Evolutionary conservation across 2,888 invertebrate species (phyloP), one percentile per base, ranked within the genome.

Genomic region (Acronicta alni): DNA sequence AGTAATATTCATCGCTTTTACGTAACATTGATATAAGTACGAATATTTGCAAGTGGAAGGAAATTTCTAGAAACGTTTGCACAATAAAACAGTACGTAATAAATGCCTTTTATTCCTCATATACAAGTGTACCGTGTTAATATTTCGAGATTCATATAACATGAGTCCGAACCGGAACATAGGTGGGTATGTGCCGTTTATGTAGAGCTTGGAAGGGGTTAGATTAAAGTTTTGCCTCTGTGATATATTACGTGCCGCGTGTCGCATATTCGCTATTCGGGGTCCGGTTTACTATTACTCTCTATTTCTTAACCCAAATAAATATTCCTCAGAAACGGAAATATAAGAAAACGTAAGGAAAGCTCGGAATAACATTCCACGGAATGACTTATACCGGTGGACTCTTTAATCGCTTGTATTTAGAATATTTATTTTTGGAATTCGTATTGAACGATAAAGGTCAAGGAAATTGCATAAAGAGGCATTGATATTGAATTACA

Each of bases 191-290:
- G 65, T 75, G 71, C 70, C 58, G 75, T 72, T 53, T 69, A 62
- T 41, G 55, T 61, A 56, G 71, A 43, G 75, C 71, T 78, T 70
- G 72, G 79, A 74, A 76, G 72, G 77, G 69, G 78, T 81, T 69
- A 81, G 80, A 85, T 83, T 85, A 84, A 86, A 86, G 81, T 86
- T 86, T 82, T 72, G 79, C 80, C 66, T 73, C 60, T 49, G 70
- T 86, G 87, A 89, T 88, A 87, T 89, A 89, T 89, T 83, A 83
- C 81, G 83, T 84, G 82, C 80, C 82, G 82, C 77, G 77, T 84
- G 87, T 86, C 85, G 83, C 83, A 80, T 84, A 83, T 83, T 84
- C 82, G 77, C 77, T 79, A 76, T 83, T 81, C 76, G 57, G 81
- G 83, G 82, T 84, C 84, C 85, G 77, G 82, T 80, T 76, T 75